A percentile compares a stretch with the other conserved stretches of the same genome.
Evolutionary conservation across 2,797 vertebrate species (phyloP).

Genomic region (Eremophila alpestris): DNA sequence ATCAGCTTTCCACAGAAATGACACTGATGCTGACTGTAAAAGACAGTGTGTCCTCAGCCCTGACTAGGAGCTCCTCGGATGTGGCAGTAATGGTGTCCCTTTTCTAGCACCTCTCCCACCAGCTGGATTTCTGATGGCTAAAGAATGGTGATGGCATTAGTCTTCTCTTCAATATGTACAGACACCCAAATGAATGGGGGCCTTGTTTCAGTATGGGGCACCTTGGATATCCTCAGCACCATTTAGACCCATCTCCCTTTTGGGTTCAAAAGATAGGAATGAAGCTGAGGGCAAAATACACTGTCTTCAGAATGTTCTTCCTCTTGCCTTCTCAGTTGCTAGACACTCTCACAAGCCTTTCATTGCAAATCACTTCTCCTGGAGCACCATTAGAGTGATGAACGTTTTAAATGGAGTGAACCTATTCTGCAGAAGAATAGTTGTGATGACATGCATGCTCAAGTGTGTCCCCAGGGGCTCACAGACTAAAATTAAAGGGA

Average conservation of each 20-base stretch:
- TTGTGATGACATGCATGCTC: background rate
- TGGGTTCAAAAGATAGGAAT: background rate
- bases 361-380: background rate
- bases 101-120: background rate
- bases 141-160: background rate
- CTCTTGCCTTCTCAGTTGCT: background rate
- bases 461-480: background rate
- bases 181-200: background rate
- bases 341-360: background rate
- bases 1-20: background rate
- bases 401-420: background rate
- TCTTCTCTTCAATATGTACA: background rate
- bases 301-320: background rate
- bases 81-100: background rate
- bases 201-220: background rate
- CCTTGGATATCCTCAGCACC: background rate
- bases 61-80: background rate
- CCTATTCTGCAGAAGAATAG: background rate
- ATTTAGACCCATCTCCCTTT: background rate
- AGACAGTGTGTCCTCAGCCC: background rate
- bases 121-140: background rate
- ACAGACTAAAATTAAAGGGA: background rate
- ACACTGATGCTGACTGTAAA: background rate
- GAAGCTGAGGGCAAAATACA: background rate
- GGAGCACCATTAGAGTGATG: background rate